Evolutionary conservation across 2,113 vertebrate species (phyloP), one percentile per base, ranked within the genome.

Genomic region (Mandrillus leucophaeus): DNA sequence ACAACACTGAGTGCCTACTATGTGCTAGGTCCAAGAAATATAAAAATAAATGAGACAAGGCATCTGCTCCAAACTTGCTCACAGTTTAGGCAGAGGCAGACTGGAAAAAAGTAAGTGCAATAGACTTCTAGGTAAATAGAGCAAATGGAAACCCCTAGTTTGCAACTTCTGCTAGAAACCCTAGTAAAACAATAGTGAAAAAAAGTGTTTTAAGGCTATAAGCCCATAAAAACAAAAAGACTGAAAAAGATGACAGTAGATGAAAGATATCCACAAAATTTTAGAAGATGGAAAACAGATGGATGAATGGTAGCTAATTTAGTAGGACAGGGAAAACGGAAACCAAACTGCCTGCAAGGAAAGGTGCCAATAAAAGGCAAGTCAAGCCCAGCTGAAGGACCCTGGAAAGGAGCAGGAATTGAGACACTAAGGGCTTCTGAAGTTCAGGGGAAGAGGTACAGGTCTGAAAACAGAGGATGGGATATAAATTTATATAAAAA

Each of bases 271-370:
- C 73, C 79, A 82, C 78, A 80, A 59, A 64, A 79, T 61, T 55
- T 8, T 32, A 48, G 68, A 92, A 87, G 83, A 93, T 61, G 66
- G 90, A 85, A 88, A 95, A 83, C 93, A 97, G 83, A 93, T 72
- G 90, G 93, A 72, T 89, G 57, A 73, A 90, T 25, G 72, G 64
- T 45, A 72, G 64, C 73, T 81, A 70, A 52, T 59, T 57, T 87
- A 85, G 72, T 23, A 87, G 59, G 84, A 43, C n/a, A 73, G 68
- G n/a, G 73, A 89, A 90, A 75, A 80, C 0, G 8, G 76, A 97
- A 95, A 75, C 35, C 76, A 88, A 94, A 72, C 30, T 81, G 59
- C 43, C 32, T 72, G 35, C 52, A 48, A 85, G 90, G 59, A 79
- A 68, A 64, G 25, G 11, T 0, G 38, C 79, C 78, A 86, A 40